A percentile compares a stretch with the other conserved stretches of the same genome.
These are phyloP conservation scores for Onychostoma macrolepis DNA, from an alignment of 2,113 vertebrate genomes.

Conservation along the genomic window DNA sequence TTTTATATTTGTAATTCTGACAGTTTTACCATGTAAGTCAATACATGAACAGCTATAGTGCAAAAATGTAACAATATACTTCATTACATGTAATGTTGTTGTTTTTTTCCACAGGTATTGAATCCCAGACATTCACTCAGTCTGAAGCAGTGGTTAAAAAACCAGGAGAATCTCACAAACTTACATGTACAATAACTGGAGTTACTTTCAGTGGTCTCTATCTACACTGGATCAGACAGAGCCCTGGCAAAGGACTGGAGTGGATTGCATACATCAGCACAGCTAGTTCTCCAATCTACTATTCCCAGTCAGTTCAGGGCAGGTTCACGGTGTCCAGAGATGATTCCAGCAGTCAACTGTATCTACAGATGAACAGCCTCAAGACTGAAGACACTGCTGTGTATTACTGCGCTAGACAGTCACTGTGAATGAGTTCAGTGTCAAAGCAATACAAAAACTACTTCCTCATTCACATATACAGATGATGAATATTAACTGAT, in stretches of 20 bases:
- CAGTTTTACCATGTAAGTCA: background rate
- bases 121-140: constrained; percentile 29
- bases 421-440: constrained; percentile 28
- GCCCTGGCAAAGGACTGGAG: too few relatives aligned
- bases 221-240: too few relatives aligned
- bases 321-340: too few relatives aligned
- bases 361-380: constrained; percentile 56
- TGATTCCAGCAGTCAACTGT: too few relatives aligned
- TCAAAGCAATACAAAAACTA: background rate
- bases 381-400: constrained; percentile 55
- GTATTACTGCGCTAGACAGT: constrained; percentile 44
- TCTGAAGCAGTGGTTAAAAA: constrained; percentile 9
- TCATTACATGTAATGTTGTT: background rate
- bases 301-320: too few relatives aligned
- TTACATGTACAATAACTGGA: too few relatives aligned
- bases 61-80: background rate
- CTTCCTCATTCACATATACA: too few relatives aligned
- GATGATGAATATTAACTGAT: too few relatives aligned
- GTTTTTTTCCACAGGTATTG: background rate
- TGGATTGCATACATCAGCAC: too few relatives aligned
- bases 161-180: too few relatives aligned
- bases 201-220: too few relatives aligned
- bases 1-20: background rate
- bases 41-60: background rate
- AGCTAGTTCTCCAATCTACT: too few relatives aligned